Evolutionary conservation across 37 sponge, comb jelly and placozoan species (phyloP), one percentile per base, ranked within the genome.

Genomic region (Halichondria panicea): DNA sequence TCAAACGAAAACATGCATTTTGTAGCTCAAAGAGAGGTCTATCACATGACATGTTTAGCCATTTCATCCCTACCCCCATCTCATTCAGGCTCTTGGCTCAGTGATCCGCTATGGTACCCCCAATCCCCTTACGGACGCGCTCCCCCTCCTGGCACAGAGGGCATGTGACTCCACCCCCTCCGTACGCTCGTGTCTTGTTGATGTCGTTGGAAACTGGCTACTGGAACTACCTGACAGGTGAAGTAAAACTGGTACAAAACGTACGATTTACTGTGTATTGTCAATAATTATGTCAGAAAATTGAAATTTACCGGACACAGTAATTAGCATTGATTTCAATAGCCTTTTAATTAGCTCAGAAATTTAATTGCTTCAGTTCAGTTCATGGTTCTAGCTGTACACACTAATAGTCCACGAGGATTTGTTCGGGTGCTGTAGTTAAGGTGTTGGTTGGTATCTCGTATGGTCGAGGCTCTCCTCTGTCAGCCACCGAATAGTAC

Each of bases 191-290:
- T 81, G 87, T 43, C 76, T 89, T 27, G 63, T 72, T 19, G 77
- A 79, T 70, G 60, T 74, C 7, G 44, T 89, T 27, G 97, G 84
- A 40, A 27, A 33, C 19, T 93, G 96, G 96, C 57, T 98, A 72
- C 54, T 90, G 27, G 84, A 85, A 27, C 77, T 89, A 21, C 70
- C 72, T 54, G 94, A 89, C 63, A 80, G 99, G 91, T 98, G 70
- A 43, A 44, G 24, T n/a, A n/a, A n/a, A n/a, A n/a, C n/a, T n/a
- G n/a, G n/a, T n/a, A n/a, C n/a, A n/a, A n/a, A n/a, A n/a, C n/a
- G n/a, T n/a, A n/a, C n/a, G n/a, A n/a, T n/a, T n/a, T n/a, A n/a
- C n/a, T 48, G 52, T 48, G 15, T 48, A 18, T 15, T 48, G 15
- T 48, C 15, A 48, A 18, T 48, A 48, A 18, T 48, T 18, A 18